Evolutionary conservation across 2,113 vertebrate species (phyloP).

Genomic region (Pituophis catenifer): DNA sequence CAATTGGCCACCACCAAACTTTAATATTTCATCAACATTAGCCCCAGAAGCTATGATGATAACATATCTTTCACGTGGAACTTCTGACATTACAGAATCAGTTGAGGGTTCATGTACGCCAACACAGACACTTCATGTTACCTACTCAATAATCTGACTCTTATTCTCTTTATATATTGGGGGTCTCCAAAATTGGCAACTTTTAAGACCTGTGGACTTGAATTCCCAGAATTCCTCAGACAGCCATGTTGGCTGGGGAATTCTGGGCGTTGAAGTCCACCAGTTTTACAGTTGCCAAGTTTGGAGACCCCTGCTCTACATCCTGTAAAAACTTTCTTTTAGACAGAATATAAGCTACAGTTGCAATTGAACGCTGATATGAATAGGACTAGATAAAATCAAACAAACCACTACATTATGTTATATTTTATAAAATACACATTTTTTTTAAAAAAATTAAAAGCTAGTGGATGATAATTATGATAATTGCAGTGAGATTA

Average conservation of each 20-base stretch:
- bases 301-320: background rate
- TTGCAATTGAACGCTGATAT: background rate
- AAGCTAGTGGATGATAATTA: background rate
- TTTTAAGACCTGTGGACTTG: background rate
- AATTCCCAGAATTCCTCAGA: background rate
- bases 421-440: background rate
- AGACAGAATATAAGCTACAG: background rate
- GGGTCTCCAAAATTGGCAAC: background rate
- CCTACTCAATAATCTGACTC: background rate
- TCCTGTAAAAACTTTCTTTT: background rate
- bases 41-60: background rate
- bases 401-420: background rate
- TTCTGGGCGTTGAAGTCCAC: background rate
- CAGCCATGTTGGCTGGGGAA: background rate
- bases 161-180: background rate
- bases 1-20: background rate
- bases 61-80: background rate
- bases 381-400: background rate
- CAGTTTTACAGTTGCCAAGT: background rate
- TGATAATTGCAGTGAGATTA: slow-evolving; percentile 37
- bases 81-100: background rate
- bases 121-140: background rate
- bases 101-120: background rate
- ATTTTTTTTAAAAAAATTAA: background rate
- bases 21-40: background rate